Evolutionary conservation across 2,888 invertebrate species (phyloP), one percentile per base, ranked within the genome.

Genomic region (Sinotaia quadrata): DNA sequence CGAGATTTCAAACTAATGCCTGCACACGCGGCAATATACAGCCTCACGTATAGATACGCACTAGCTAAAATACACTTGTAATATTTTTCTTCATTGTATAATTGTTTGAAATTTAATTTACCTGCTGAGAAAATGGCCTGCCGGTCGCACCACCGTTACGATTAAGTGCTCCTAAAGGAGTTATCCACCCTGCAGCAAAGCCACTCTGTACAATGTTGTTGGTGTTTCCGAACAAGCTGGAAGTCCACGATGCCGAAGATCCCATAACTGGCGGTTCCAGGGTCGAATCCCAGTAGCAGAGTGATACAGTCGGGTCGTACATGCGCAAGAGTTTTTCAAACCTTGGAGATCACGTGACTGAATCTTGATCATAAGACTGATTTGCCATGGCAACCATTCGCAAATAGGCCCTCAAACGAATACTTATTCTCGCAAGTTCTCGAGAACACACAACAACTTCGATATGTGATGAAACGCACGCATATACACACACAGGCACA

Each of bases 281-380:
- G 10, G 81, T 83, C 18, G 75, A 72, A 72, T 84, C 84, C 84
- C 84, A 84, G 75, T 81, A 84, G 21, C 82, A 79, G 61, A 84
- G 51, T 0, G 78, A 79, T 12, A 81, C 69, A 15, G 63, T 71
- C 0, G 77, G 74, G 29, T 76, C 72, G 67, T 78, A 76, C 68
- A 82, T 77, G 31, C 82, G 72, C 34, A 83, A 68, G n/a, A 82
- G 77, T 71, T 83, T 81, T 68, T 84, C 84, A 70, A 78, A 76
- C 56, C 82, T 82, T 57, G n/a, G 7, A 24, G 3, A 18, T 41
- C 10, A 29, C 10, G 54, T 10, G 54, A 4, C 27, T 10, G 21
- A 12, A 12, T 54, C 54, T 12, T 4, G 21, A 5, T 18, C 29
- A 18, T 5, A 31, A 57, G 31, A 10, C 33, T 57, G 15, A 34